Evolutionary conservation across 2,797 vertebrate species (phyloP), one percentile per base, ranked within the genome.

Genomic region (Anguilla obscura): DNA sequence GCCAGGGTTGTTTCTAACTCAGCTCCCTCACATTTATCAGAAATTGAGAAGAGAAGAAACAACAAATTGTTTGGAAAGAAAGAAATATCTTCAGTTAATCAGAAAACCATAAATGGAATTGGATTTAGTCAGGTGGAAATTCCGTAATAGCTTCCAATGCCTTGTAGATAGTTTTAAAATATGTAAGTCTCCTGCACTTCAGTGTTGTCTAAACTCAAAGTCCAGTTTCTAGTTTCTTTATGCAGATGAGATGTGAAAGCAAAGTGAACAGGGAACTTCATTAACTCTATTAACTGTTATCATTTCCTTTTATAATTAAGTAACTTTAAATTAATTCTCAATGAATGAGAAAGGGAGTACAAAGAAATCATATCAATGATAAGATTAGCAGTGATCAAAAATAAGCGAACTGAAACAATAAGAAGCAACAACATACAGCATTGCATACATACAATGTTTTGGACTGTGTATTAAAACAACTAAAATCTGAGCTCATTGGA

Each of bases 81-180:
- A 66, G 66, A 60, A 63, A 58, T 48, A 84, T 58, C 40, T 71
- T 7, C 66, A 86, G 69, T 86, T 74, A 74, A 86, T 71, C 69
- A 74, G 24, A 48, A 71, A 86, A 40, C 30, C 69, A 86, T 45
- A 45, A 71, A 69, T 71, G 40, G 18, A 74, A 86, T 86, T 86
- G 85, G 63, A 76, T 71, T 48, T 86, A 86, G 66, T 86, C 85
- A 86, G 66, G 40, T 86, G 85, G 66, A 86, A 76, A 86, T 86
- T 74, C 8, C n/a, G 16, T 30, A 86, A 86, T 69, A 69, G 85
- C 36, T 85, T 36, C 27, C 14, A 66, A 24, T 86, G 36, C 60
- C 27, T 74, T 69, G 45, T 21, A 52, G 27, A 71, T 71, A 21
- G 30, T 36, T 66, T 21, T 45, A 12, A 50, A 69, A 86, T 69